A percentile compares a stretch with the other conserved stretches of the same genome.
phyloP scores from a whole-genome alignment of 64 coral and sea anemone species.

The Porites australiensis region DNA sequence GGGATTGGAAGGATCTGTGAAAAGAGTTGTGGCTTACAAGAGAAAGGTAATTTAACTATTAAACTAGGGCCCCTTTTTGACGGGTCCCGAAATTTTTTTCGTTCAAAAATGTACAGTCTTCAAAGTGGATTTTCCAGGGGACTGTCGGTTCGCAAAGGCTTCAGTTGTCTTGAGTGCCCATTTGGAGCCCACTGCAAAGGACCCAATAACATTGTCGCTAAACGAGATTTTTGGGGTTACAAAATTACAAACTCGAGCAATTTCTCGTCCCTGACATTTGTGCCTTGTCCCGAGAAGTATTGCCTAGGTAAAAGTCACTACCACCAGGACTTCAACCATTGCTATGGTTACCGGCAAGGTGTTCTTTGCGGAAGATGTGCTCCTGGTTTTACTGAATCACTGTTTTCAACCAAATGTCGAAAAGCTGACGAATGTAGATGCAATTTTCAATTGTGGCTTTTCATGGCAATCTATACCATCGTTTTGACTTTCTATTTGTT shows the following conservation, averaged over 20 bases:
- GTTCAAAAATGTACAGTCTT: slow-evolving; percentile 59
- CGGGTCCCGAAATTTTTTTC: too few relatives aligned
- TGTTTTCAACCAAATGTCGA: slow-evolving; percentile 51
- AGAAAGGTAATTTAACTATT: slow-evolving; percentile 43
- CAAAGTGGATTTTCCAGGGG: slow-evolving; percentile 47
- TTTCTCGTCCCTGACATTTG: slow-evolving; percentile 5
- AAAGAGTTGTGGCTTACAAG: slow-evolving; percentile 52
- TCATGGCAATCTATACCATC: slow-evolving; percentile 28
- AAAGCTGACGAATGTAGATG: slow-evolving; percentile 7
- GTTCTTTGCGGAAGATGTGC: slow-evolving; percentile 57
- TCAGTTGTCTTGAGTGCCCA: slow-evolving; percentile 41
- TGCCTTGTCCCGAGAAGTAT: slow-evolving; percentile 61
- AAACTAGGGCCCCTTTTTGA: too few relatives aligned
- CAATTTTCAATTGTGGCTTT: slow-evolving; percentile 45
- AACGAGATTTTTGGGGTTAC: slow-evolving; percentile 70
- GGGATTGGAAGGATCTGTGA: slow-evolving; percentile 41
- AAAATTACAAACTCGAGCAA: neutral
- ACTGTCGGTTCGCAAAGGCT: neutral
- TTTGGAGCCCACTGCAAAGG: slow-evolving; percentile 60
- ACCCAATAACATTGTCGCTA: slow-evolving; percentile 36
- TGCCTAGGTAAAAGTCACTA: neutral
- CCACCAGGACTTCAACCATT: slow-evolving; percentile 47
- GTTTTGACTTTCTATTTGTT: slow-evolving; percentile 38
- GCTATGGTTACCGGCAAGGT: slow-evolving; percentile 49
- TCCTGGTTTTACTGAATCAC: slow-evolving; percentile 49